phyloP scores from a whole-genome alignment of 1,140 invertebrate species.

The Paracyclopina nana region DNA sequence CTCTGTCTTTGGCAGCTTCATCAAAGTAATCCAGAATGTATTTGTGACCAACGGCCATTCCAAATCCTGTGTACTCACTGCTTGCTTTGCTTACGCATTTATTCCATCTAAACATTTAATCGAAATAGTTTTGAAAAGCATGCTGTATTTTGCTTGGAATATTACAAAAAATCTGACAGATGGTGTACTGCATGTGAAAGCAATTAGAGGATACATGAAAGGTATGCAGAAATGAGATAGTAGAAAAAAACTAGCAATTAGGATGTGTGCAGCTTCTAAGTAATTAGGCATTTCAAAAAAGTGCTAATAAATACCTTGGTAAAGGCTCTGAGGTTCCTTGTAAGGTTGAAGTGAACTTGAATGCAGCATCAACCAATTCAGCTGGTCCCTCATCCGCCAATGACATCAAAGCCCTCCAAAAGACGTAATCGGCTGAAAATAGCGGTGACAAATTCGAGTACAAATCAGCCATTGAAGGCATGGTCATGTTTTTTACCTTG shows the following conservation, averaged over 20 bases:
- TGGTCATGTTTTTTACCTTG: neutral
- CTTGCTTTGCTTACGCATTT: neutral
- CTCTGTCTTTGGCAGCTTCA: too few species aligned
- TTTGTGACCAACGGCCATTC: neutral
- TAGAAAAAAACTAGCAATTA: too few species aligned
- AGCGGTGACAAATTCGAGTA: neutral
- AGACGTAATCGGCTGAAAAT: neutral
- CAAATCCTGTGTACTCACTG: neutral
- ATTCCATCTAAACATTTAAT: slow-evolving; percentile 2
- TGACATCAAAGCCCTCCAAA: neutral
- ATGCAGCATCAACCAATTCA: neutral
- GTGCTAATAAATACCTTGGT: neutral
- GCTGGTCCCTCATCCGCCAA: neutral
- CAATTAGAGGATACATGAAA: too few species aligned
- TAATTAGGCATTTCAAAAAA: neutral
- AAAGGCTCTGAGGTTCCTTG: neutral
- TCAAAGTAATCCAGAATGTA: neutral
- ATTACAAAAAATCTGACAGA: too few species aligned
- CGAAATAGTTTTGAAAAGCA: too few species aligned
- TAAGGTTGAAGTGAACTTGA: neutral
- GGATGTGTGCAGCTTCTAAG: too few species aligned
- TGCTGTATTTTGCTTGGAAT: too few species aligned
- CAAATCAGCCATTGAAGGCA: neutral
- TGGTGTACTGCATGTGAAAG: too few species aligned
- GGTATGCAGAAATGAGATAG: too few species aligned